These are phyloP conservation scores for Alcedo atthis DNA, from an alignment of 2,797 vertebrate species.

Conservation along the genomic window DNA sequence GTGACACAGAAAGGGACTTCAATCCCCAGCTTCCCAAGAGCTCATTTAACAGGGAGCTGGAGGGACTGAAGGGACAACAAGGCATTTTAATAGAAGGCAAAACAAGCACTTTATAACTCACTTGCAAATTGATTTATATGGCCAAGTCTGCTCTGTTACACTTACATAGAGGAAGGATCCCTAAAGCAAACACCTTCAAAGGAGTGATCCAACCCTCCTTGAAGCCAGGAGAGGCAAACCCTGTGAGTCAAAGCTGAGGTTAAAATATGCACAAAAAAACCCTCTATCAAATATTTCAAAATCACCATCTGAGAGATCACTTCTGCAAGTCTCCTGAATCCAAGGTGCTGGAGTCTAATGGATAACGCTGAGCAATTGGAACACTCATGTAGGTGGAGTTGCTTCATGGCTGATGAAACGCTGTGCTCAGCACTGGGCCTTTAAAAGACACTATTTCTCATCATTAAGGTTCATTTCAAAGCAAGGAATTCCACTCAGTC, in stretches of 20 bases:
- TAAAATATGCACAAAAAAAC: neutral
- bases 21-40: constrained; percentile 41
- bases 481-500: constrained; percentile 33
- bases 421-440: neutral
- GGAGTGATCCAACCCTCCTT: neutral
- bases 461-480: constrained; percentile 53
- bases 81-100: constrained; percentile 40
- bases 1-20: constrained; percentile 22
- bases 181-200: constrained; percentile 42
- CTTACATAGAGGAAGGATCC: neutral
- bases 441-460: constrained; percentile 25
- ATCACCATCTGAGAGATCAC: neutral
- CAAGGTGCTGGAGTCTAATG: neutral
- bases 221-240: neutral
- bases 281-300: neutral
- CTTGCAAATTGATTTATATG: constrained; percentile 27
- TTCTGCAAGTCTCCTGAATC: neutral
- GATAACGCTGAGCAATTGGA: neutral
- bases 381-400: neutral
- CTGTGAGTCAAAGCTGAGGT: neutral
- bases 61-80: neutral
- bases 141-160: neutral
- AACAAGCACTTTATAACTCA: constrained; percentile 8
- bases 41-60: constrained; percentile 35
- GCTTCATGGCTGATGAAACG: neutral